phyloP scores from a whole-genome alignment of 2,888 invertebrate species.

The Stenolophus ochropezus region DNA sequence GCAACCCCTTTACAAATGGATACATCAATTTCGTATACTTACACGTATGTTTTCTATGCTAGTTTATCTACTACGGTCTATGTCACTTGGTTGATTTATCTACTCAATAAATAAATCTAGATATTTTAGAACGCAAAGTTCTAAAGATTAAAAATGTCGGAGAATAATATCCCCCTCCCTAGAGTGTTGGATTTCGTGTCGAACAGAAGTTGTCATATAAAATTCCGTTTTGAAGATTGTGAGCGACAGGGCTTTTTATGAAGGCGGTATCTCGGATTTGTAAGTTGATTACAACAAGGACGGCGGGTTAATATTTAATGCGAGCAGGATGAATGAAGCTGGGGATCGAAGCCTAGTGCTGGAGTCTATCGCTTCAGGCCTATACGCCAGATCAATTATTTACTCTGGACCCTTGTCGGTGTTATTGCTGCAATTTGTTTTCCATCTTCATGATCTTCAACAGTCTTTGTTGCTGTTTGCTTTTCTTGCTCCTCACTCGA shows the following conservation, averaged over 20 bases:
- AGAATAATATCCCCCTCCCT: too few species aligned
- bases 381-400: constrained; percentile 31
- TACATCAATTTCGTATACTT: too few species aligned
- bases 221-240: not conserved
- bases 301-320: constrained; percentile 48
- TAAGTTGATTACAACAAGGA: constrained; percentile 43
- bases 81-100: too few species aligned
- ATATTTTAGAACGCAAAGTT: too few species aligned
- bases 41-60: too few species aligned
- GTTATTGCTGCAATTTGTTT: constrained; percentile 48
- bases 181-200: not conserved
- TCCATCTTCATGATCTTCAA: constrained; percentile 37
- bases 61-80: too few species aligned
- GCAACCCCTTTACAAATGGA: too few species aligned
- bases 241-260: constrained; percentile 41
- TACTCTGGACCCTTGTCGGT: constrained; percentile 15
- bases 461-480: not conserved
- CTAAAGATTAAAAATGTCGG: too few species aligned
- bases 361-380: not conserved
- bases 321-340: constrained; percentile 23
- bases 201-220: not conserved
- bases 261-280: constrained; percentile 47
- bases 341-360: not conserved
- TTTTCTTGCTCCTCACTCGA: not conserved
- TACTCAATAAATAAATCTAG: too few species aligned